Base-by-base conservation (phyloP, 2,888 invertebrate species). In the Aporophyla lueneburgensis region DNA sequence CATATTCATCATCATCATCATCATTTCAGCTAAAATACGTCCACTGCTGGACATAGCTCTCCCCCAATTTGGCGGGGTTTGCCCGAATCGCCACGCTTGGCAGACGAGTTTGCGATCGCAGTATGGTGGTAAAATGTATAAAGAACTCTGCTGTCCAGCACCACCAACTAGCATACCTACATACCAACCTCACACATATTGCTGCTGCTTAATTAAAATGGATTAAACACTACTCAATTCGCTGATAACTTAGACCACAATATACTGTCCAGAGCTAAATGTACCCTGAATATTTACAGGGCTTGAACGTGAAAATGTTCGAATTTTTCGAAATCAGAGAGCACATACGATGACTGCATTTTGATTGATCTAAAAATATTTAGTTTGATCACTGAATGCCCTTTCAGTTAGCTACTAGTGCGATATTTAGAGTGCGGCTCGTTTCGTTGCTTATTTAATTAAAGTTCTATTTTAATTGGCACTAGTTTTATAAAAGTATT, bases 261-360 rank as follows among this genome's bases (percentile, higher is more conserved):
- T 14, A 43, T 43, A 72, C 65, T 70, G 74, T 83, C 75, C 81
- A 81, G 82, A 74, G 77, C 76, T 79, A 86, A 87, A 88, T 87
- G 81, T 81, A 87, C 74, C 71, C 69, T 79, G 81, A 86, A 86
- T 86, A 86, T 88, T 89, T 87, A 83, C 85, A 82, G 53, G 78
- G 74, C 74, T 75, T 69, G 77, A 77, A 80, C 72, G 81, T 82
- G 70, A 81, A 89, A 88, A 88, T 78, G 71, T 74, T 75, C 69
- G 81, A 73, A 78, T 81, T 86, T 87, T 84, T 73, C 71, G 40
- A 81, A 82, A 86, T 87, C 87, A 82, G 63, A 76, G 82, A 69
- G 67, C 65, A 62, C 71, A 75, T 58, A 71, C 69, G 43, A 72
- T 75, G 74, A 67, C 61, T 79, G 70, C 74, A 63, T 80, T 78